Evolutionary conservation across 1,140 invertebrate species (phyloP).

Genomic region (Anastrepha ludens): DNA sequence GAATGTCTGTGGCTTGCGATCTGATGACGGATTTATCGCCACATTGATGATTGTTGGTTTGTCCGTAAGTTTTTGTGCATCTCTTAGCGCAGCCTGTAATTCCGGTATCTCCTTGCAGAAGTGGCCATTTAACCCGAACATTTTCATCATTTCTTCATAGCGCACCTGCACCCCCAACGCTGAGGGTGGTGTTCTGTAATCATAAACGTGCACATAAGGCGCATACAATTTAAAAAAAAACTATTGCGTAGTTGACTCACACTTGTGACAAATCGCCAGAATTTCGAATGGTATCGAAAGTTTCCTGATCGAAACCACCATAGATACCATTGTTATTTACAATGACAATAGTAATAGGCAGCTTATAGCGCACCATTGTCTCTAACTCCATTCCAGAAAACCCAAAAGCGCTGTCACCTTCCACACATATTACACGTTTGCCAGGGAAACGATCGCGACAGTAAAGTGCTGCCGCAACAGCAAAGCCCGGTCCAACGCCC

Average conservation of each 20-base stretch:
- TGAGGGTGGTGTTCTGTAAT: slow-evolving; percentile 86
- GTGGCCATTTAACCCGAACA: slow-evolving; percentile 89
- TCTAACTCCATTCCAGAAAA: slow-evolving; percentile 99
- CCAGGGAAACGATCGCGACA: slow-evolving; percentile 86
- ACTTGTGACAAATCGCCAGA: slow-evolving; percentile 80
- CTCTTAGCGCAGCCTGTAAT: slow-evolving; percentile 81
- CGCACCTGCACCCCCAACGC: slow-evolving; percentile 84
- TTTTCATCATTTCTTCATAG: slow-evolving; percentile 93
- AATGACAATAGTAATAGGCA: slow-evolving; percentile 93
- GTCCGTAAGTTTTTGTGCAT: slow-evolving; percentile 81
- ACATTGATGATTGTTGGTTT: slow-evolving; percentile 92
- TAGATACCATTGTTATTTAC: slow-evolving; percentile 98
- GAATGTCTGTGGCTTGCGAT: slow-evolving; percentile 92
- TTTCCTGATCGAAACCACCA: slow-evolving; percentile 86
- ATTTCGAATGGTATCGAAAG: slow-evolving; percentile 82
- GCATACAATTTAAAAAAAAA: slow-evolving; percentile 43
- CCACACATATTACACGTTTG: slow-evolving; percentile 90
- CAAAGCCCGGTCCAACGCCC: slow-evolving; percentile 96
- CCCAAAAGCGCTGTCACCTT: slow-evolving; percentile 97
- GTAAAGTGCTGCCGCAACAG: slow-evolving; percentile 92
- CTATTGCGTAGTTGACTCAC: slow-evolving; percentile 73
- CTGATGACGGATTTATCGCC: slow-evolving; percentile 89
- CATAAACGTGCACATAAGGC: slow-evolving; percentile 51
- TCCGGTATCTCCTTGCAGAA: slow-evolving; percentile 86
- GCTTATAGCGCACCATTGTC: slow-evolving; percentile 94